Base-by-base conservation (phyloP, 2,113 vertebrate genomes). In the Cyrtonyx montezumae region DNA sequence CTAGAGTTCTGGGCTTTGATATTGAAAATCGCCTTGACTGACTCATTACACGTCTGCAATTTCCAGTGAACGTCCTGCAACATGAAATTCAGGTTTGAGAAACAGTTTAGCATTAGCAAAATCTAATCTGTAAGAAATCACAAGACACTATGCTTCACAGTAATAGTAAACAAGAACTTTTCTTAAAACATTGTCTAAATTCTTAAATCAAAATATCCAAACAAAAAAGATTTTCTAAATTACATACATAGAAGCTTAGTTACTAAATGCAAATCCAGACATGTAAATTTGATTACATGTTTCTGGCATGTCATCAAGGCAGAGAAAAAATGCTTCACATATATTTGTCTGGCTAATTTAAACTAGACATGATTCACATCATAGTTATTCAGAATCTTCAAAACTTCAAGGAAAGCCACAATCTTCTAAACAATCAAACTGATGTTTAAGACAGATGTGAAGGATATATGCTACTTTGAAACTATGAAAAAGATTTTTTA, bases 181-280 rank as follows among this genome's bases (percentile, higher is more conserved):
- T 83, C 45, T 86, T 67, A 59, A 63, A 66, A 18, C 30, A 18
- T 48, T 94, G 65, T 21, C 45, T 74, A 43, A 58, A 75, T 63
- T 86, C 32, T 92, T 75, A 51, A 83, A 89, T 56, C 23, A 79
- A 87, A 53, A 7, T 46, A 70, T 12, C 56, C 37, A 86, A 83
- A 30, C 4, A 91, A 88, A 84, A 94, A 85, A 22, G 49, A 88
- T 43, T 90, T 87, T 86, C 48, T 70, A 61, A 83, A 88, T 81
- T 58, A 78, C 21, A 90, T 26, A 55, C 18, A 69, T 11, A 8
- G 12, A 65, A 15, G 13, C 71, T 88, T 78, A 71, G 36, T 48
- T 75, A 91, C 46, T 67, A 88, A 94, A 84, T 66, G 45, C 53
- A 95, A 93, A 92, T 79, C 86, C 40, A 91, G 65, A 83, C 86